Conservation (phyloP, 2,888 invertebrate genomes). For the Noctua fimbriata region DNA sequence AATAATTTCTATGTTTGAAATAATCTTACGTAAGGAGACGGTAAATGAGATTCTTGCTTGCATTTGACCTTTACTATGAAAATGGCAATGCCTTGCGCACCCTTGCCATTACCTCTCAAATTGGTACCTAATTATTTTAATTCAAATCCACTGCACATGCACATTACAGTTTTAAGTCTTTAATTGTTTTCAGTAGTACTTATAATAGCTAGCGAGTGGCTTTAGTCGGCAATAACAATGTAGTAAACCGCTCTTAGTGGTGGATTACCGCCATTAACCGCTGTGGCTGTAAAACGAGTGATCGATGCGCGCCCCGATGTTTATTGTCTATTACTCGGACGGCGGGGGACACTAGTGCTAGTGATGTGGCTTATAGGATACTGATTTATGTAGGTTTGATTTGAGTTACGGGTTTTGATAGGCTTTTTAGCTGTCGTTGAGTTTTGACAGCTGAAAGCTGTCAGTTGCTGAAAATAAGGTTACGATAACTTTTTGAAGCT, state of each 20-base stretch:
- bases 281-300: conserved; percentile 85
- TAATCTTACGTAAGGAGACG: neutral
- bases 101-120: conserved; percentile 15
- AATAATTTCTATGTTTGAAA: neutral
- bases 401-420: conserved; percentile 9
- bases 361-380: conserved; percentile 62
- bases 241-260: conserved; percentile 84
- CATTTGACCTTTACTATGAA: neutral
- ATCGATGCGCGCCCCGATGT: conserved; percentile 84
- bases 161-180: conserved; percentile 59
- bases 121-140: conserved; percentile 32
- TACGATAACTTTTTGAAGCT: neutral
- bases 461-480: neutral
- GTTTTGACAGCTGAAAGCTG: neutral
- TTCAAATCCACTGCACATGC: conserved; percentile 43
- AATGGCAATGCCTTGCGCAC: neutral
- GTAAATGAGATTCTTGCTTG: neutral
- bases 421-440: neutral
- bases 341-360: conserved; percentile 72
- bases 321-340: conserved; percentile 79
- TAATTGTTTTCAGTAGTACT: conserved; percentile 67
- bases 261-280: conserved; percentile 88
- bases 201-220: conserved; percentile 67
- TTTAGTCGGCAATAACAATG: conserved; percentile 81
- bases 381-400: conserved; percentile 50